These are phyloP conservation scores for Psettodes erumei DNA, from an alignment of 2,113 vertebrate genomes.

Conservation along the genomic window DNA sequence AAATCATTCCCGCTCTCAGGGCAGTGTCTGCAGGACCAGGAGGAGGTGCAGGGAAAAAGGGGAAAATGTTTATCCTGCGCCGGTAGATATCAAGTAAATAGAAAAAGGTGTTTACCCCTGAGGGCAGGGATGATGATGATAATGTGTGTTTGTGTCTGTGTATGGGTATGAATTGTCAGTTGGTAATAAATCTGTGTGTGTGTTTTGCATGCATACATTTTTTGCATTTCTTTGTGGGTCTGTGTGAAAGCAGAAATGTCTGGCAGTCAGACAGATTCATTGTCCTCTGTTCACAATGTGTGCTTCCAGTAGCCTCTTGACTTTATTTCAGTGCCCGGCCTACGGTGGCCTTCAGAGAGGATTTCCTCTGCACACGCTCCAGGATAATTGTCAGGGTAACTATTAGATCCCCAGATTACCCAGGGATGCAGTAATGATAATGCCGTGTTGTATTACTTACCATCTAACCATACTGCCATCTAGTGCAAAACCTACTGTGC, in stretches of 20 bases:
- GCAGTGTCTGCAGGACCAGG: conserved; percentile 22
- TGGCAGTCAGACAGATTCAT: conserved; percentile 49
- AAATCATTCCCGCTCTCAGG: conserved; percentile 49
- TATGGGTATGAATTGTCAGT: conserved; percentile 29
- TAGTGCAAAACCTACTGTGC: conserved; percentile 48
- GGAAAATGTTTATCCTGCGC: conserved; percentile 66
- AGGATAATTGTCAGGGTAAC: conserved; percentile 23
- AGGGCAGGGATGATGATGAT: conserved; percentile 54
- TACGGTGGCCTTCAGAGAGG: not conserved
- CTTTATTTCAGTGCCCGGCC: not conserved
- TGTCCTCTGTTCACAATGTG: conserved; percentile 39
- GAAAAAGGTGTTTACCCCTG: conserved; percentile 70
- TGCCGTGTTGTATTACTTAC: conserved; percentile 14
- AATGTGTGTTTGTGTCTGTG: conserved; percentile 29
- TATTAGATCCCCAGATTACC: too few relatives aligned
- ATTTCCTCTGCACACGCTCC: conserved; percentile 6
- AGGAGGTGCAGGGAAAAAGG: conserved; percentile 30
- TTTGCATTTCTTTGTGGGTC: conserved; percentile 32
- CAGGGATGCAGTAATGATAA: too few relatives aligned
- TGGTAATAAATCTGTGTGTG: conserved; percentile 35
- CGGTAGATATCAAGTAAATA: conserved; percentile 68
- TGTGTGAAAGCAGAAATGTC: conserved; percentile 33
- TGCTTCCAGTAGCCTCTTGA: not conserved
- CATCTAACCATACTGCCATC: conserved; percentile 68
- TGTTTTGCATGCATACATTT: not conserved